A percentile compares a stretch with the other conserved stretches of the same genome.
Conservation (phyloP, 2,113 vertebrate genomes). For the Trichomycterus rosablanca region DNA sequence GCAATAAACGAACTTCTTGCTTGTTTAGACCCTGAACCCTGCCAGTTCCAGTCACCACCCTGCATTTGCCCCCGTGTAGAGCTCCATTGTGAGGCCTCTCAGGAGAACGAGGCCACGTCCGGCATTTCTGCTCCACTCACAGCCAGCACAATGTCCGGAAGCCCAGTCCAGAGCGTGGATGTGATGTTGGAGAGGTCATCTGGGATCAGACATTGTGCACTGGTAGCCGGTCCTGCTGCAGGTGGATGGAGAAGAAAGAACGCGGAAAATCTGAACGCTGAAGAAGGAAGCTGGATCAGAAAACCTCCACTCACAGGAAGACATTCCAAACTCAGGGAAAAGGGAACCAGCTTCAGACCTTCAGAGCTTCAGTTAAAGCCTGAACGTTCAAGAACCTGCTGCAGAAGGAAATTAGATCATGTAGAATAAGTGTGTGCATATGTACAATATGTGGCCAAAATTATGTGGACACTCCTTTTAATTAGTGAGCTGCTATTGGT, state of each 20-base stretch:
- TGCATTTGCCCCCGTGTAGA: not conserved
- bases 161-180: not conserved
- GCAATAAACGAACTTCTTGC: no score
- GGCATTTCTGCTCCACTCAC: not conserved
- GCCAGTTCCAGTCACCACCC: no score
- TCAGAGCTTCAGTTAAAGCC: no score
- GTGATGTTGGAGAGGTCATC: not conserved
- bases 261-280: not conserved
- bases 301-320: not conserved
- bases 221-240: not conserved
- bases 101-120: not conserved
- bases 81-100: not conserved
- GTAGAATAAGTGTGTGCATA: no score
- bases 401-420: no score
- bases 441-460: no score
- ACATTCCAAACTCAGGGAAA: not conserved
- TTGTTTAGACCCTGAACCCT: no score
- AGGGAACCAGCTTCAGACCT: no score
- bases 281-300: not conserved
- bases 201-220: not conserved
- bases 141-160: not conserved
- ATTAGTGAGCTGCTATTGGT: no score
- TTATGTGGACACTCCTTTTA: no score
- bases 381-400: no score
- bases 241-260: not conserved